Evolutionary conservation across 2,888 invertebrate genomes (phyloP), one percentile per base, ranked within the genome.

Genomic region (Mythimna lalbum): DNA sequence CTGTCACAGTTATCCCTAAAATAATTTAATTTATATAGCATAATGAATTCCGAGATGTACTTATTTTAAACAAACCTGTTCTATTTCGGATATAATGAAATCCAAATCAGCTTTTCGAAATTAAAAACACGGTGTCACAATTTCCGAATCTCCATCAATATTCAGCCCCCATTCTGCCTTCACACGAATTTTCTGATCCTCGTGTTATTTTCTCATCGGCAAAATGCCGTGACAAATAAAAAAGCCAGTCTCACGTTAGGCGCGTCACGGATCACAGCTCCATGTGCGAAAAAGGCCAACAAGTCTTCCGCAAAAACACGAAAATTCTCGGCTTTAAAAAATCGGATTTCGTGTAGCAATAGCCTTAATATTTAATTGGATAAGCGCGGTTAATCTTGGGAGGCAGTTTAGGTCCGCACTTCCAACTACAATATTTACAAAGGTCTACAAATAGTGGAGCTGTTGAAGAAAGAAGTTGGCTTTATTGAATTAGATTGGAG

Each of bases 391-490:
- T 88, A 89, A 88, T 90, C 88, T 90, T 86, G 83, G 76, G 78
- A 88, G 86, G 85, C 86, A 84, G 83, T 87, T 86, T 83, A 86
- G 83, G 83, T 76, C 82, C 74, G 80, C 70, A 78, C 77, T 81
- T 73, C 80, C 69, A 81, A 86, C 89, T 89, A 87, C 83, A 88
- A 88, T 90, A 90, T 90, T 90, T 89, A 90, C 90, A 86, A 80
- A 89, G 89, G 89, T 82, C 85, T 81, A 84, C 84, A 85, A 86
- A 82, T 80, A 81, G 76, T 73, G 75, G 47, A 69, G 73, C 69
- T 66, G 73, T 67, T 75, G 73, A 69, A 76, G 73, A 85, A 85
- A 82, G 73, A 84, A 81, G 70, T 73, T 79, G 60, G 65, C 64
- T 79, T 82, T 75, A 84, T 84, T 85, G 84, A 85, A 85, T 84